phyloP scores from a whole-genome alignment of 2,888 invertebrate genomes.

The Empis livida region DNA sequence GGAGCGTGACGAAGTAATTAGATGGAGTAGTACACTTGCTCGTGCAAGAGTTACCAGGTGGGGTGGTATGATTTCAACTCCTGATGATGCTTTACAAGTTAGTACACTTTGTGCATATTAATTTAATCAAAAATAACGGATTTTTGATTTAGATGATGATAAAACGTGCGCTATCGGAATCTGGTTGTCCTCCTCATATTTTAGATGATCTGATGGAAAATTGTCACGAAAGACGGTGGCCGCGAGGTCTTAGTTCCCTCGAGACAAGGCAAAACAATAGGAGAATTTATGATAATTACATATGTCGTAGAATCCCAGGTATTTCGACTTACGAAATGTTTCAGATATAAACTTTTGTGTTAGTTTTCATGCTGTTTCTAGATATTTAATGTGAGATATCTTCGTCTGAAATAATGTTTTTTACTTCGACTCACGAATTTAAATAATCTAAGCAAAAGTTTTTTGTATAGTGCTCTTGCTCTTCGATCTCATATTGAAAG shows the following conservation, averaged over 20 bases:
- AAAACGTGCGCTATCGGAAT: slow-evolving; percentile 81
- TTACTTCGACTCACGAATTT: no score
- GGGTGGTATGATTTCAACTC: slow-evolving; percentile 98
- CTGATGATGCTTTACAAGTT: slow-evolving; percentile 85
- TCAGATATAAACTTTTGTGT: no score
- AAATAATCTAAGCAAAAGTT: no score
- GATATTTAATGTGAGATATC: no score
- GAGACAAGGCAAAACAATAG: slow-evolving; percentile 92
- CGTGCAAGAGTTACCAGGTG: slow-evolving; percentile 85
- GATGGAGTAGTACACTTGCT: slow-evolving; percentile 74
- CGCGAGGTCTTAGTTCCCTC: slow-evolving; percentile 78
- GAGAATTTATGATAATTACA: slow-evolving; percentile 81
- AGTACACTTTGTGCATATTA: slow-evolving; percentile 7
- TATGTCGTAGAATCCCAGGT: slow-evolving; percentile 87
- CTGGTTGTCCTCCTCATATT: slow-evolving; percentile 86
- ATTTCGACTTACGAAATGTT: not conserved
- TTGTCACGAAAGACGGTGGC: slow-evolving; percentile 93
- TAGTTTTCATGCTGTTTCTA: no score
- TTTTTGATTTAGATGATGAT: slow-evolving; percentile 65
- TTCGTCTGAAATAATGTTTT: no score
- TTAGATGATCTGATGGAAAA: slow-evolving; percentile 94
- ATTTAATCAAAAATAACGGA: not conserved
- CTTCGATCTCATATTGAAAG: no score
- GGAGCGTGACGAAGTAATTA: slow-evolving; percentile 84
- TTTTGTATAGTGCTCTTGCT: no score